Conservation (phyloP, 2,113 vertebrate genomes). For the Formicarius rufipectus region DNA sequence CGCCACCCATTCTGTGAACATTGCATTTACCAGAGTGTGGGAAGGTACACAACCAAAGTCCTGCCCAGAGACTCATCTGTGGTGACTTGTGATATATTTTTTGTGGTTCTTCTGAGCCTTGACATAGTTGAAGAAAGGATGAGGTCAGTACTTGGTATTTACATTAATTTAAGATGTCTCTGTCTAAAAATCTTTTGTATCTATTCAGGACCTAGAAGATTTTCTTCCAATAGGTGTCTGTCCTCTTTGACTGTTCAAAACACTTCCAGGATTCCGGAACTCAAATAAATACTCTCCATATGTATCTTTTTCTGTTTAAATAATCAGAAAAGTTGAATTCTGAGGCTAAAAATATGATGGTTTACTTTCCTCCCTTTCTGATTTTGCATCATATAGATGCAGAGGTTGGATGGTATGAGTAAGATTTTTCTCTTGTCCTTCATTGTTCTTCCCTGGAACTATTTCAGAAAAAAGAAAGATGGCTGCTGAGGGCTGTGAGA, state of each 20-base stretch:
- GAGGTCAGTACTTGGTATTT: neutral
- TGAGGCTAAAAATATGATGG: rapidly evolving
- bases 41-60: neutral
- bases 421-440: neutral
- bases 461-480: neutral
- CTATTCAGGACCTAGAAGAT: neutral
- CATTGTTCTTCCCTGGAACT: neutral
- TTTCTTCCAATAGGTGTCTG: rapidly evolving
- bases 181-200: neutral
- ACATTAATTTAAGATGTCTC: neutral
- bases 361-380: neutral
- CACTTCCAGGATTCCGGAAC: neutral
- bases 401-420: neutral
- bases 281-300: neutral
- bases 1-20: neutral
- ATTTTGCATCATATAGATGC: neutral
- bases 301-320: neutral
- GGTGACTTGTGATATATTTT: neutral
- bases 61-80: rapidly evolving
- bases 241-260: neutral
- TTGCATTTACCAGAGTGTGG: neutral
- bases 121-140: neutral
- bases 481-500: neutral
- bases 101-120: neutral
- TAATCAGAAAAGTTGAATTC: neutral